These are phyloP conservation scores for Rotaria macrura DNA, from an alignment of 2,888 invertebrate genomes.

Conservation along the genomic window DNA sequence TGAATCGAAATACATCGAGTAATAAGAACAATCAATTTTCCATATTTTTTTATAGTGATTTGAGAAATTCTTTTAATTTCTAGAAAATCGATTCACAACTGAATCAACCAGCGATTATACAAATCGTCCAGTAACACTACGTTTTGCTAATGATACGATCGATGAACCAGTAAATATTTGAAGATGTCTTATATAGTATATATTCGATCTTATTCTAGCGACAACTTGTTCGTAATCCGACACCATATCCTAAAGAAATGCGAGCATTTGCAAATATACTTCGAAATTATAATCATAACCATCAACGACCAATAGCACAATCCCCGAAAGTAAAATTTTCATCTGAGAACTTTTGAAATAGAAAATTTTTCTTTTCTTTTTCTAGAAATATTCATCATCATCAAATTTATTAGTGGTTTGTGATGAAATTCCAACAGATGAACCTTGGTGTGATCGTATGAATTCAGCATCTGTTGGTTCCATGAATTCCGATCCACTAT, in stretches of 20 bases:
- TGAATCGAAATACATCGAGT: slow-evolving; percentile 1
- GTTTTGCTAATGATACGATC: slow-evolving; percentile 13
- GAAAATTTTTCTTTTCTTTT: not conserved
- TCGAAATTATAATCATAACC: not conserved
- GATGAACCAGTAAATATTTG: not conserved
- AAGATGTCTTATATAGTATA: not conserved
- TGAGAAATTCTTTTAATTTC: not conserved
- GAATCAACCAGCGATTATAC: not conserved
- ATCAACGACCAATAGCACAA: not conserved
- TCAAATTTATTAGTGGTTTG: not conserved
- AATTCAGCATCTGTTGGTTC: not conserved
- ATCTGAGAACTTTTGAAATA: not conserved
- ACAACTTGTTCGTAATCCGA: not conserved
- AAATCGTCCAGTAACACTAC: not conserved
- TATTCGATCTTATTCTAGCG: not conserved
- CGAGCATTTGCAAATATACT: slow-evolving; percentile 11
- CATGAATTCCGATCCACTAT: not conserved
- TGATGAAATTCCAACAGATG: not conserved
- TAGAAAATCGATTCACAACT: not conserved
- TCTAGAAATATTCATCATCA: not conserved
- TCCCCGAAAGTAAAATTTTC: not conserved
- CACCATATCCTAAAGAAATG: slow-evolving; percentile 13
- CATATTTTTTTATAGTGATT: not conserved
- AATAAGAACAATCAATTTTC: not conserved
- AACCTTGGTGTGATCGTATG: not conserved